A percentile compares a stretch with the other conserved stretches of the same genome.
These are phyloP conservation scores for Anser brachyrhynchus DNA, from an alignment of 2,113 vertebrate genomes.

Conservation along the genomic window DNA sequence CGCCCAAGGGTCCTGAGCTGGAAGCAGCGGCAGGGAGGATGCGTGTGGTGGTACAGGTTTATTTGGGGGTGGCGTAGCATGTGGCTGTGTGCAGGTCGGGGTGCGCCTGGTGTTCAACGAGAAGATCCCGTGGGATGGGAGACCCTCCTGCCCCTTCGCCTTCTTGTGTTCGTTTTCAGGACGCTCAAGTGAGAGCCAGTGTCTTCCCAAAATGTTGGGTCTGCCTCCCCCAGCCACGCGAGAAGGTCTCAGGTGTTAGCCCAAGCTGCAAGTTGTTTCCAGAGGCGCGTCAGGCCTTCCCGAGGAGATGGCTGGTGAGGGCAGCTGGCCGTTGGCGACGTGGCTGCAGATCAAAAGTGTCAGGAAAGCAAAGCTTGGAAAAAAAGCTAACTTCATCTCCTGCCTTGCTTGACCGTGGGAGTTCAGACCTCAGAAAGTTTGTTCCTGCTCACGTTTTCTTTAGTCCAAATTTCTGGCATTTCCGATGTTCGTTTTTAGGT, in stretches of 20 bases:
- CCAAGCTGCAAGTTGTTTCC: background rate
- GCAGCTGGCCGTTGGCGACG: background rate
- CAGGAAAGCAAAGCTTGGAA: background rate
- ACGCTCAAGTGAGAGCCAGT: background rate
- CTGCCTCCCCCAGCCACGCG: rapidly evolving
- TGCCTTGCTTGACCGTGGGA: background rate
- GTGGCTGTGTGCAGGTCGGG: background rate
- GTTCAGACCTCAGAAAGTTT: background rate
- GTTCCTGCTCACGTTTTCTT: background rate
- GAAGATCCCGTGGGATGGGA: background rate
- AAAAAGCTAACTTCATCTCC: background rate
- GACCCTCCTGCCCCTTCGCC: rapidly evolving
- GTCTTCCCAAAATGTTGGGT: background rate
- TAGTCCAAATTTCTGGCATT: background rate
- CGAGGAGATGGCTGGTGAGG: background rate
- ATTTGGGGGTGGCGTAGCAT: background rate
- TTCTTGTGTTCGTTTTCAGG: background rate
- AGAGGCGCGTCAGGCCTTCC: background rate
- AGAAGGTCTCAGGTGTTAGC: background rate
- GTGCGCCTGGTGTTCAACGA: background rate
- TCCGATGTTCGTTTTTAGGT: background rate
- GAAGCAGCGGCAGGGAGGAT: background rate
- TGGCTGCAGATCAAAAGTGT: background rate
- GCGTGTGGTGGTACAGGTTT: background rate
- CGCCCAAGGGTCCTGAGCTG: background rate